Conservation (phyloP, 2,888 invertebrate species). For the Tachina lurida region DNA sequence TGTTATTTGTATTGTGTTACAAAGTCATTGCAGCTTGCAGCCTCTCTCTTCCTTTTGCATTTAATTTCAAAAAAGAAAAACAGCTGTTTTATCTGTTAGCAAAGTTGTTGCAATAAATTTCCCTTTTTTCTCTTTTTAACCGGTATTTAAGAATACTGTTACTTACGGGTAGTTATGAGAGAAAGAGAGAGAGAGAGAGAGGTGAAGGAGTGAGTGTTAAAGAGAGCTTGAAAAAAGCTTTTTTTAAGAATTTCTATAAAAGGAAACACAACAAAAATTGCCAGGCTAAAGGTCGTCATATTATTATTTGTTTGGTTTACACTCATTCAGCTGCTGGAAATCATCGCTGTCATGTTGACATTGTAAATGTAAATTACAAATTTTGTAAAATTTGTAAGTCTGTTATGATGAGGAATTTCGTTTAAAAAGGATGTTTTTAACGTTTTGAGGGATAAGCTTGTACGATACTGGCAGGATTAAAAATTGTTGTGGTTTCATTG, state of each 20-base stretch:
- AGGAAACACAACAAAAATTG: constrained; percentile 20
- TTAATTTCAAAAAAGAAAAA: background rate
- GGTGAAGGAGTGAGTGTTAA: too few relatives aligned
- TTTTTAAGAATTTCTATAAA: constrained; percentile 30
- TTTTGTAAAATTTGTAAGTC: background rate
- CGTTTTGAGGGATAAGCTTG: too few relatives aligned
- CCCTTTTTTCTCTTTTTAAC: constrained; percentile 4
- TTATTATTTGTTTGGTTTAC: constrained; percentile 61
- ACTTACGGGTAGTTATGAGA: background rate
- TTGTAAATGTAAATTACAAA: constrained; percentile 33
- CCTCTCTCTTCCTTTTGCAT: background rate
- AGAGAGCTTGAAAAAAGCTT: background rate
- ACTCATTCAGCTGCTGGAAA: constrained; percentile 60
- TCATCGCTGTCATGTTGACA: constrained; percentile 52
- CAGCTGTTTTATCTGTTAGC: constrained; percentile 38
- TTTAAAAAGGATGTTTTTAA: too few relatives aligned
- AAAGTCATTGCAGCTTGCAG: constrained; percentile 8
- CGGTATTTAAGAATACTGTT: background rate
- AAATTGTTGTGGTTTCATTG: too few relatives aligned
- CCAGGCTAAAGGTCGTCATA: constrained; percentile 57
- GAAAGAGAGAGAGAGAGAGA: too few relatives aligned
- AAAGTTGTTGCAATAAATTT: background rate
- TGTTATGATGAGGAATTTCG: too few relatives aligned
- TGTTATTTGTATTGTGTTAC: constrained; percentile 9
- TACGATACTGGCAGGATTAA: too few relatives aligned